A percentile compares a stretch with the other conserved stretches of the same genome.
Evolutionary conservation across 2,797 vertebrate species (phyloP).

Genomic region (Gambusia yucatana): DNA sequence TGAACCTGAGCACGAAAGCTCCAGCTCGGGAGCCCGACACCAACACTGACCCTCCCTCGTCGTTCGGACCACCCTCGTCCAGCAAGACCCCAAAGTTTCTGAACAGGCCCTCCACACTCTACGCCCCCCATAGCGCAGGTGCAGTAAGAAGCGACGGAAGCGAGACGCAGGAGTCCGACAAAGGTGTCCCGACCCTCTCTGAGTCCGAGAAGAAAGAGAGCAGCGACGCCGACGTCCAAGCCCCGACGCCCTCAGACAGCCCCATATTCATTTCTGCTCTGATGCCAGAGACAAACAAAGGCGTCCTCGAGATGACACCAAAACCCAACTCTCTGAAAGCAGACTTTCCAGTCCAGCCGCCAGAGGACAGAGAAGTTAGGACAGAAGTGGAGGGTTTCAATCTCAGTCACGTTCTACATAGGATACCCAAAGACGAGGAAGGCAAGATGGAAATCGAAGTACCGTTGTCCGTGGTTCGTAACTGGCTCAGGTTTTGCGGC

Average conservation of each 20-base stretch:
- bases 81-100: slow-evolving; percentile 79
- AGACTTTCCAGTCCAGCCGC: slow-evolving; percentile 3
- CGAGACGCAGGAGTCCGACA: slow-evolving; percentile 26
- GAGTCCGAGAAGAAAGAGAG: slow-evolving; percentile 6
- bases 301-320: background rate
- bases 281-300: slow-evolving; percentile 2
- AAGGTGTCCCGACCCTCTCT: background rate
- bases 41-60: slow-evolving; percentile 60
- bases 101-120: slow-evolving; percentile 77
- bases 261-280: slow-evolving; percentile 5
- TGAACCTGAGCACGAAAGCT: slow-evolving; percentile 77
- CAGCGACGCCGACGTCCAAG: slow-evolving; percentile 18
- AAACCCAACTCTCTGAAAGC: slow-evolving; percentile 25
- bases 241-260: slow-evolving; percentile 4
- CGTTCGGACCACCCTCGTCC: slow-evolving; percentile 64
- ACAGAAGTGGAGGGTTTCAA: slow-evolving; percentile 12
- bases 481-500: slow-evolving; percentile 65
- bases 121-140: slow-evolving; percentile 30
- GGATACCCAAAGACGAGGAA: slow-evolving; percentile 37
- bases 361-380: slow-evolving; percentile 23
- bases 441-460: slow-evolving; percentile 81
- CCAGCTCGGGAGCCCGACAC: slow-evolving; percentile 17
- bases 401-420: slow-evolving; percentile 19
- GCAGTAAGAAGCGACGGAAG: slow-evolving; percentile 23
- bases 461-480: slow-evolving; percentile 75